phyloP scores from a whole-genome alignment of 2,113 vertebrate genomes.

The Coracopsis vasa region DNA sequence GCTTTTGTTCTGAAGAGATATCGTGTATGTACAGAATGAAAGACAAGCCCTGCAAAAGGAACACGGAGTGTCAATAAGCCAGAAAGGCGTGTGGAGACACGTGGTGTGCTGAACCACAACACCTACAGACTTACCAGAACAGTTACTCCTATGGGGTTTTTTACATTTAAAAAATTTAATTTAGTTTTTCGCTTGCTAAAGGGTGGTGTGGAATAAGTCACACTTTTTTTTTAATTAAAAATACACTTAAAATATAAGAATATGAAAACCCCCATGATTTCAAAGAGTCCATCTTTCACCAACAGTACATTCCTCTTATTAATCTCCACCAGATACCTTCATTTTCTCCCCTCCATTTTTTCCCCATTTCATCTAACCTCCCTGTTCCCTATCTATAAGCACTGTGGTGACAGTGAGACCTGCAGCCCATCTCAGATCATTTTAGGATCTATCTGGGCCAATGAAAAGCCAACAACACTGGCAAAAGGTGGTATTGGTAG shows the following conservation, averaged over 20 bases:
- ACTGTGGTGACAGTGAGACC: background rate
- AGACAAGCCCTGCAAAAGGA: background rate
- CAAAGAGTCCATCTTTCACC: background rate
- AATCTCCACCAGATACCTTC: background rate
- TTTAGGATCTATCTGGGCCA: background rate
- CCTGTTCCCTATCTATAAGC: fast-evolving
- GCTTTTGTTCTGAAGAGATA: background rate
- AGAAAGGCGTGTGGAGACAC: fast-evolving
- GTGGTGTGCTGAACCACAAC: fast-evolving
- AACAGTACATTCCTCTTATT: background rate
- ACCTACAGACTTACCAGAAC: background rate
- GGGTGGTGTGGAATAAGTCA: background rate
- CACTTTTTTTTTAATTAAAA: background rate
- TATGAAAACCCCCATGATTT: background rate
- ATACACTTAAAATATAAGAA: background rate
- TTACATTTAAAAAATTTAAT: background rate
- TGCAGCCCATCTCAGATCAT: background rate
- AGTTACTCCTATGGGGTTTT: background rate
- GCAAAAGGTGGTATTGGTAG: background rate
- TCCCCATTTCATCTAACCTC: background rate
- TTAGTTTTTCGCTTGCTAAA: background rate
- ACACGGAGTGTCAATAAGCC: background rate
- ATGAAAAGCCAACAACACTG: background rate
- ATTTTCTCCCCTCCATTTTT: background rate
- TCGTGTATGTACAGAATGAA: background rate